A percentile compares a stretch with the other conserved stretches of the same genome.
These are phyloP conservation scores for Aphelenchoides fujianensis DNA, from an alignment of 1,140 invertebrate genomes.

Conservation along the genomic window DNA sequence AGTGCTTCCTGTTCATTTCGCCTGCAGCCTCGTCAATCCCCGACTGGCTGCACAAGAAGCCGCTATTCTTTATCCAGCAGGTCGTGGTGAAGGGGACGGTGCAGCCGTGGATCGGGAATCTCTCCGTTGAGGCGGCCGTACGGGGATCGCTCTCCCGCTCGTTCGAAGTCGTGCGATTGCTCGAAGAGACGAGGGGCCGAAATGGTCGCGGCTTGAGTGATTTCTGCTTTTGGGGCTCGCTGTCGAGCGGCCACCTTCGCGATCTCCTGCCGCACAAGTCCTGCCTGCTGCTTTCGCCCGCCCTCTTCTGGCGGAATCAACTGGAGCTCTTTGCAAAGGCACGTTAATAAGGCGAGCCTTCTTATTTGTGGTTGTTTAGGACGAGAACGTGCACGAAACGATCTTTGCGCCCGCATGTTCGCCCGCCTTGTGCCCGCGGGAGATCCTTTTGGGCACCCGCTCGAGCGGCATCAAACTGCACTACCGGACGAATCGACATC, in stretches of 20 bases:
- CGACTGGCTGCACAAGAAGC: constrained; percentile 43
- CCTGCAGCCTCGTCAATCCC: constrained; percentile 37
- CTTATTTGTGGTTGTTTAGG: constrained; percentile 37
- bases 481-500: constrained; percentile 52
- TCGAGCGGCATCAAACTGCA: constrained; percentile 45
- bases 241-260: neutral
- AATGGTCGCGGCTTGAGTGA: neutral
- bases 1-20: neutral
- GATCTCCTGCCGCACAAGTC: constrained; percentile 22
- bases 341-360: neutral
- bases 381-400: constrained; percentile 38
- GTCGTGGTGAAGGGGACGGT: constrained; percentile 46
- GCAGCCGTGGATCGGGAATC: constrained; percentile 46
- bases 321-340: constrained; percentile 28
- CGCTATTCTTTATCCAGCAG: constrained; percentile 48
- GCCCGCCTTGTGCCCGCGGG: constrained; percentile 42
- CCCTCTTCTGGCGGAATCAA: constrained; percentile 46
- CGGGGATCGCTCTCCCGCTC: constrained; percentile 36
- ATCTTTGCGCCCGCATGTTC: constrained; percentile 44
- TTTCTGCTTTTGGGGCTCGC: constrained; percentile 1
- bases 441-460: constrained; percentile 47
- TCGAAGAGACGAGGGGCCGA: neutral
- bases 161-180: constrained; percentile 28
- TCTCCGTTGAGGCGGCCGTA: constrained; percentile 28
- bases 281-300: constrained; percentile 45